These are phyloP conservation scores for Drosophila biarmipes DNA, from an alignment of 1,140 invertebrate species.

Conservation along the genomic window DNA sequence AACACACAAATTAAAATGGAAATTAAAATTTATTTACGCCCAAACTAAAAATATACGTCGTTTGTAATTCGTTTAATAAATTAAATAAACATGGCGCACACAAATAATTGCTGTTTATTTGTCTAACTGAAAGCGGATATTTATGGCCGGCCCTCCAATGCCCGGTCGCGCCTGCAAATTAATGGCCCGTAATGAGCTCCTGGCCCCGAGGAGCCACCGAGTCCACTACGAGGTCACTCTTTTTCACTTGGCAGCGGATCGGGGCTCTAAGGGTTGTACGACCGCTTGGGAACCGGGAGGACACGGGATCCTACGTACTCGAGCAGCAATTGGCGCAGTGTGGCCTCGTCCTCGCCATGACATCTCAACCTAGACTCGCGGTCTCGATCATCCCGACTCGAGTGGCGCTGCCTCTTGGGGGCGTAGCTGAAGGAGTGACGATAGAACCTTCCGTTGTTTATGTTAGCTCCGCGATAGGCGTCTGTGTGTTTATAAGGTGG, in stretches of 20 bases:
- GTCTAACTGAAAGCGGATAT: slow-evolving; percentile 73
- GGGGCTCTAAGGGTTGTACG: background rate
- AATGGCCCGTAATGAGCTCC: slow-evolving; percentile 65
- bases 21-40: slow-evolving; percentile 50
- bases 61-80: slow-evolving; percentile 49
- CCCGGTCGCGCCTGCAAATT: slow-evolving; percentile 59
- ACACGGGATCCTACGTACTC: slow-evolving; percentile 75
- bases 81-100: slow-evolving; percentile 51
- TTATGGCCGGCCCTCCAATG: slow-evolving; percentile 60
- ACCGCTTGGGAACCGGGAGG: background rate
- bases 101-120: slow-evolving; percentile 74
- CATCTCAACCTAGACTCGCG: slow-evolving; percentile 84
- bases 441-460: slow-evolving; percentile 84
- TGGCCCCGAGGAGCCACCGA: slow-evolving; percentile 9
- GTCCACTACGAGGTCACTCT: slow-evolving; percentile 23
- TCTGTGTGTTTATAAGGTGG: slow-evolving; percentile 32
- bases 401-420: slow-evolving; percentile 77
- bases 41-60: slow-evolving; percentile 38
- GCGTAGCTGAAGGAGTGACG: slow-evolving; percentile 84
- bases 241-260: slow-evolving; percentile 8
- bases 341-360: slow-evolving; percentile 85
- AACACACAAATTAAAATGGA: slow-evolving; percentile 40
- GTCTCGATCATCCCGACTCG: slow-evolving; percentile 81
- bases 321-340: slow-evolving; percentile 84
- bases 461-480: slow-evolving; percentile 78